Conservation (phyloP, 2,888 invertebrate species). For the Rhamnusium bicolor region DNA sequence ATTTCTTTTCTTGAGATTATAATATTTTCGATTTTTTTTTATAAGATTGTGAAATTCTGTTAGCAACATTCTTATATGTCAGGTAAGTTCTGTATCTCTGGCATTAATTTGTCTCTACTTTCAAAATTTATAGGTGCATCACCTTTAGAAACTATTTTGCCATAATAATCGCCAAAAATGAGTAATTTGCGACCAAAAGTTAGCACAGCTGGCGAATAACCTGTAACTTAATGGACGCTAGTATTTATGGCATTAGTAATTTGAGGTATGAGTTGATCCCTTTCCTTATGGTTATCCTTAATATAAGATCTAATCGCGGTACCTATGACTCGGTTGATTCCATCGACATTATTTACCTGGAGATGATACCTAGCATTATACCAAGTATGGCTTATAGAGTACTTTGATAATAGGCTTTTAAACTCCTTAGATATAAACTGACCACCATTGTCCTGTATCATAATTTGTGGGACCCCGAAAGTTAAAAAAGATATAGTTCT, state of each 20-base stretch:
- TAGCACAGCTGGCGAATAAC: constrained; percentile 35
- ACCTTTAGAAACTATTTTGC: constrained; percentile 7
- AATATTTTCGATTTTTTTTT: too few species aligned
- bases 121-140: too few species aligned
- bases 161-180: constrained; percentile 35
- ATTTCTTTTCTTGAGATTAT: too few species aligned
- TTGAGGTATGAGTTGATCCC: constrained; percentile 31
- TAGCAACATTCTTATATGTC: too few species aligned
- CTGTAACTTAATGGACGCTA: constrained; percentile 40
- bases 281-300: constrained; percentile 26
- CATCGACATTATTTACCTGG: constrained; percentile 61
- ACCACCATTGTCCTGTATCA: constrained; percentile 34
- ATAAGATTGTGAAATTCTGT: too few species aligned
- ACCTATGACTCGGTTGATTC: constrained; percentile 57
- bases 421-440: constrained; percentile 33
- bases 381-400: constrained; percentile 43
- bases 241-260: constrained; percentile 36
- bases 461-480: constrained; percentile 34
- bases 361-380: constrained; percentile 58
- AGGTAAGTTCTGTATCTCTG: too few species aligned
- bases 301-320: constrained; percentile 50
- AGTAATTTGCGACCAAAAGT: constrained; percentile 37
- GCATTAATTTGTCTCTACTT: too few species aligned
- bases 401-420: constrained; percentile 31
- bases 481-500: constrained; percentile 35